Base-by-base conservation (phyloP, 2,888 invertebrate genomes). In the Chloroclysta siterata region DNA sequence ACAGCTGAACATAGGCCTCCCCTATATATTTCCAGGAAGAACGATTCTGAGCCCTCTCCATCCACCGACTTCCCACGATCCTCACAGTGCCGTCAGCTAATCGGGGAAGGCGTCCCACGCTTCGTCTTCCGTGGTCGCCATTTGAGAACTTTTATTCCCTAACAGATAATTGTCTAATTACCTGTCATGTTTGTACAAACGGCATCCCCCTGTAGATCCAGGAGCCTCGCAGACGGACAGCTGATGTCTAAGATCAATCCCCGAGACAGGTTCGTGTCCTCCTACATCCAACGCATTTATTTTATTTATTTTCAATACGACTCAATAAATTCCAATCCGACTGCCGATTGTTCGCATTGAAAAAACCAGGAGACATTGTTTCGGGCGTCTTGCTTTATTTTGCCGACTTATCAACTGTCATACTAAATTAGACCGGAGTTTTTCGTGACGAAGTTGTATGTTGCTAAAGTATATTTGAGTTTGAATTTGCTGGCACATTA, bases 231-330 rank as follows among this genome's bases (percentile, higher is more conserved):
- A 78, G 85, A 84, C 85, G 78, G 90, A 89, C 91, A 90, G 89
- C 85, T 90, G 89, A 90, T 84, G 90, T 81, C 84, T 78, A 68
- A 84, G 89, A 90, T 92, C 91, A 89, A 88, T 89, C 88, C 85
- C 71, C 72, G 78, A 69, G 85, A 83, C 87, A 74, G 78, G 84
- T 84, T 83, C 87, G 81, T 76, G 82, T 79, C 77, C 78, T 78
- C 80, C 80, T 79, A 80, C 83, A 77, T 69, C 69, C 67, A 68
- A 64, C 63, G 66, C 69, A 66, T 70, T 65, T 59, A 69, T 65
- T 68, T 84, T 80, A 79, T 89, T 89, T 89, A 88, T 88, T 87
- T 87, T 81, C 82, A 77, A 74, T 82, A 86, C 85, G 87, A 84
- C 87, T 87, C 89, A 88, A 90, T 90, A 90, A 90, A 90, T 90